These are phyloP conservation scores for Lepidurus couesii DNA, from an alignment of 1,140 invertebrate genomes.

Conservation along the genomic window DNA sequence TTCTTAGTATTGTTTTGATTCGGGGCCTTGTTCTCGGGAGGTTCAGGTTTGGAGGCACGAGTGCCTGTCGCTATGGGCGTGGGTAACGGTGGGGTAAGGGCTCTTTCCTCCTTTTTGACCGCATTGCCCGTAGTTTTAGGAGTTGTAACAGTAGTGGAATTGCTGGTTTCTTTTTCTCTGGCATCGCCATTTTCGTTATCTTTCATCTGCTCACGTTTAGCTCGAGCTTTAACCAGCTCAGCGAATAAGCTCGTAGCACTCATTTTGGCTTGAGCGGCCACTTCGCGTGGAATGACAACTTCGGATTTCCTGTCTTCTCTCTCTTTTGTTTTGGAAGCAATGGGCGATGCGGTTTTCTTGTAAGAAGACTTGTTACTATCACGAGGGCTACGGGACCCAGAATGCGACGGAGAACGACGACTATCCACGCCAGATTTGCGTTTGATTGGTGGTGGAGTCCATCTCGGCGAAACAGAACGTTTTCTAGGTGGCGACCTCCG, in stretches of 20 bases:
- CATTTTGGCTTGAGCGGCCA: slow-evolving; percentile 55
- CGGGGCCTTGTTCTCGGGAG: slow-evolving; percentile 21
- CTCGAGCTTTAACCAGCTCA: slow-evolving; percentile 75
- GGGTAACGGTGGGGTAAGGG: slow-evolving; percentile 39
- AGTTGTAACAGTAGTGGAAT: slow-evolving; percentile 48
- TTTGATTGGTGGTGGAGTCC: slow-evolving; percentile 28
- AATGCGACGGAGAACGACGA: slow-evolving; percentile 41
- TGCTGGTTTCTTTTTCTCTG: slow-evolving; percentile 54
- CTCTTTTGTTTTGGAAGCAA: slow-evolving; percentile 23
- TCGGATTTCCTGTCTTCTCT: slow-evolving; percentile 16
- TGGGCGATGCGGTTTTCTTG: slow-evolving; percentile 30
- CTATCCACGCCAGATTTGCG: slow-evolving; percentile 30
- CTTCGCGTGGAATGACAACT: slow-evolving; percentile 30
- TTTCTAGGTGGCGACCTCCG: slow-evolving; percentile 18
- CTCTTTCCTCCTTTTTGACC: slow-evolving; percentile 41
- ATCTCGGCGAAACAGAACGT: slow-evolving; percentile 20
- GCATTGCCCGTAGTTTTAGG: slow-evolving; percentile 37
- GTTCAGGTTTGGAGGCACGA: slow-evolving; percentile 33
- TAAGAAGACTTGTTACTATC: slow-evolving; percentile 24
- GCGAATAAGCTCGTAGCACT: slow-evolving; percentile 79
- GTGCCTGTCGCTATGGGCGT: slow-evolving; percentile 38
- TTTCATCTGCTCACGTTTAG: slow-evolving; percentile 64
- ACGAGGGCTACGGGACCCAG: slow-evolving; percentile 35
- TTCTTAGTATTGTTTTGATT: slow-evolving; percentile 16
- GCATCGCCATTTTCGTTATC: slow-evolving; percentile 41